These are phyloP conservation scores for Aporophyla nigra DNA, from an alignment of 2,888 invertebrate species.

Conservation along the genomic window DNA sequence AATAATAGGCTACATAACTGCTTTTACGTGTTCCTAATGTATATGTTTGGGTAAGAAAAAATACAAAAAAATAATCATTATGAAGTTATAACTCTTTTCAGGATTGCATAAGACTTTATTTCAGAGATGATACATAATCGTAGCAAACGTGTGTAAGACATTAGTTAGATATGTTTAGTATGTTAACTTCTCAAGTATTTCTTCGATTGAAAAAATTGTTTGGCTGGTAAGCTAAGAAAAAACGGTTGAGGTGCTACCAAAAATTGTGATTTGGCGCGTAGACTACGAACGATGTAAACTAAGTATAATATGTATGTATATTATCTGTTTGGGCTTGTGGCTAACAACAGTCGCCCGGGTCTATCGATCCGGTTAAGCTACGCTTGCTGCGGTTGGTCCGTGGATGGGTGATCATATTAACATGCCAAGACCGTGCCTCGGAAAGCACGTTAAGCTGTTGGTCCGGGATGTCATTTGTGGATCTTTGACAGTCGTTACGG, in stretches of 20 bases:
- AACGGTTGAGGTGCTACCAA: slow-evolving; percentile 67
- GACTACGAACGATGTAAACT: slow-evolving; percentile 58
- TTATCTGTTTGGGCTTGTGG: no score
- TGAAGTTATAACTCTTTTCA: background rate
- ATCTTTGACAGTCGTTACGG: no score
- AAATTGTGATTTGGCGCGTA: slow-evolving; percentile 60
- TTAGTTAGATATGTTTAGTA: slow-evolving; percentile 52
- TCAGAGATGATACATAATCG: slow-evolving; percentile 39
- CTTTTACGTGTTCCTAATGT: slow-evolving; percentile 45
- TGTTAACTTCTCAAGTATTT: slow-evolving; percentile 56
- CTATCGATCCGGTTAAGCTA: no score
- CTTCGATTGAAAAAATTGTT: slow-evolving; percentile 36
- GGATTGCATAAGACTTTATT: background rate
- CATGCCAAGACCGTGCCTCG: no score
- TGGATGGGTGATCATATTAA: no score
- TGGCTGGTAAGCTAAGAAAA: slow-evolving; percentile 40
- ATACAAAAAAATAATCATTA: background rate
- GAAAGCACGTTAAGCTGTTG: no score
- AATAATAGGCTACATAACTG: slow-evolving; percentile 20
- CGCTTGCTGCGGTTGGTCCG: no score
- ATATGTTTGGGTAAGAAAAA: slow-evolving; percentile 8
- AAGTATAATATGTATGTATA: slow-evolving; percentile 49
- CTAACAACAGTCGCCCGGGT: no score
- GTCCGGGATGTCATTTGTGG: no score
- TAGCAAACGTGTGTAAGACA: slow-evolving; percentile 59